Percentiles rank a stretch among this genome's conserved stretches.
Evolutionary conservation across 2,888 invertebrate species (phyloP).

Genomic region (Ectemnius lituratus): DNA sequence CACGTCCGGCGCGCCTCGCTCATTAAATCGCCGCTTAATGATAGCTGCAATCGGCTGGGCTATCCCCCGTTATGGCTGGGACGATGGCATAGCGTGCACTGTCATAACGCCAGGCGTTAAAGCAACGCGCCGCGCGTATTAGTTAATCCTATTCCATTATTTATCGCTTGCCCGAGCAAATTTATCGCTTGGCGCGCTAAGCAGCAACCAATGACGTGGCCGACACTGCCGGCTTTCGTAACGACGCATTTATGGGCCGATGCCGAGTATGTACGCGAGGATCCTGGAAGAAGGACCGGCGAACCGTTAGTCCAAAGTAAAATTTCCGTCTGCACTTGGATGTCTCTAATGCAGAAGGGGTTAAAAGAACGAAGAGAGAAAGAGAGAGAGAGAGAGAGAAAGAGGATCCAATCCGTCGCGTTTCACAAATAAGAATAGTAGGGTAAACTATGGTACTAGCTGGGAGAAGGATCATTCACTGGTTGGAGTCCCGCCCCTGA

Average conservation of each 20-base stretch:
- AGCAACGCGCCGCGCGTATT: slow-evolving; percentile 15
- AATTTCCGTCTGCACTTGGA: no score
- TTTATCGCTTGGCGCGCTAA: slow-evolving; percentile 23
- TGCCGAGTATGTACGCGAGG: no score
- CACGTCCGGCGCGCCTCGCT: slow-evolving; percentile 71
- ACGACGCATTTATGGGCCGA: neutral
- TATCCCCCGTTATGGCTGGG: slow-evolving; percentile 38
- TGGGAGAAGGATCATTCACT: neutral
- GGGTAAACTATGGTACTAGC: no score
- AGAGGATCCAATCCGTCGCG: no score
- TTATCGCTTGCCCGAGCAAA: slow-evolving; percentile 20
- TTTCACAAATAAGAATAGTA: no score
- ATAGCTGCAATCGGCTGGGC: slow-evolving; percentile 65
- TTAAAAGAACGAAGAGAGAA: neutral
- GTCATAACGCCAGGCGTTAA: slow-evolving; percentile 31
- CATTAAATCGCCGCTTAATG: slow-evolving; percentile 73
- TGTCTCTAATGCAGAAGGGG: no score
- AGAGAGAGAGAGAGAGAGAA: no score
- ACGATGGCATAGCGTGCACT: slow-evolving; percentile 3
- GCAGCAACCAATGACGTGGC: slow-evolving; percentile 18
- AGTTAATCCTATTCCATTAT: slow-evolving; percentile 52
- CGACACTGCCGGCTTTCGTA: neutral
- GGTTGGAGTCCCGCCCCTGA: slow-evolving; percentile 47
- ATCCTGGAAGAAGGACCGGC: no score
- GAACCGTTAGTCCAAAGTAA: no score